Base-by-base conservation (phyloP, 2,888 invertebrate species). In the Amiota minor region DNA sequence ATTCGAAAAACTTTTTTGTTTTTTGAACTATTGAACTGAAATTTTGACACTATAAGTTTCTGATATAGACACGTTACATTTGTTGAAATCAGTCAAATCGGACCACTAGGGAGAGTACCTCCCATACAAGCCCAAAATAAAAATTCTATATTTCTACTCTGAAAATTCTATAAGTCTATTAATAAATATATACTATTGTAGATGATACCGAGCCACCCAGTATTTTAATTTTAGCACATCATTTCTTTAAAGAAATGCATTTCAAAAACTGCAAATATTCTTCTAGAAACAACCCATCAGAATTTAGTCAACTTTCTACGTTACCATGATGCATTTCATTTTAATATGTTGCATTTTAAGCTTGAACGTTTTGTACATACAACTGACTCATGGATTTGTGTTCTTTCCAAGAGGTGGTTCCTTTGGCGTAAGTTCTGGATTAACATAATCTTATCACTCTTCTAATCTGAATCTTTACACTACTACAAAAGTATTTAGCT, bases 401-500 rank as follows among this genome's bases (percentile, higher is more conserved):
- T 79, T 88, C 72, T 88, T 81, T 79, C 81, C 88, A 47, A 81
- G 84, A 62, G 86, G 83, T 55, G 80, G 80, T 50, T 83, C 86
- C 20, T 74, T 85, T 73, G 88, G 89, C 9, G 88, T 88, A 78
- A 83, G 79, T 50, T n/a, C 6, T 35, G 9, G 23, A 11, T 23
- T 18, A 49, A n/a, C 14, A 56, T 35, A 53, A 50, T 50, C n/a
- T 50, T 4, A 23, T 2, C 47, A 23, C 14, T 9, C 69, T 61
- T n/a, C 69, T 18, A 67, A 23, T 23, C 18, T 35, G 0, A 67
- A 20, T 18, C n/a, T 35, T 12, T 2, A 4, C 61, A 12, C 11
- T 9, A 45, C n/a, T 45, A 62, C 18, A 16, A 59, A 23, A 16
- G 23, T 11, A 0, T 12, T 90, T 90, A 20, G 84, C 94, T 12